Conservation (phyloP, 2,888 invertebrate genomes). For the Rhogogaster chlorosoma region DNA sequence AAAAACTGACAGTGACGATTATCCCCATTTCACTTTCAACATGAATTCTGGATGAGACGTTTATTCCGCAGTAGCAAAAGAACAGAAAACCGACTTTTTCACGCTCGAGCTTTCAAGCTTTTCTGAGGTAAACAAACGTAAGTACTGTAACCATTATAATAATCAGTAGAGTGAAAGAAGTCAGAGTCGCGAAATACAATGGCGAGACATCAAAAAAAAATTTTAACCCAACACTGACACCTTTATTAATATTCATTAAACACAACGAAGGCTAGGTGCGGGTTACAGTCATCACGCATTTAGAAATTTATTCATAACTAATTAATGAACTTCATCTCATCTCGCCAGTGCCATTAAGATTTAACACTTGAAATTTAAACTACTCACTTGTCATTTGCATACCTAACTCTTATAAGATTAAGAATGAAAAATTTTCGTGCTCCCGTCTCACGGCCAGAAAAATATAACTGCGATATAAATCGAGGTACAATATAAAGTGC, state of each 20-base stretch:
- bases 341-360: background rate
- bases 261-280: background rate
- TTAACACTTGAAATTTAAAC: conserved; percentile 12
- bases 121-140: background rate
- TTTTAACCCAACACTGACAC: background rate
- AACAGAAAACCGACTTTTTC: background rate
- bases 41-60: background rate
- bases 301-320: conserved; percentile 8
- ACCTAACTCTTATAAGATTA: background rate
- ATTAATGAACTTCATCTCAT: background rate
- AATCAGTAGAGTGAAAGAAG: background rate
- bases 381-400: background rate
- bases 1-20: background rate
- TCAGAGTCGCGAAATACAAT: background rate
- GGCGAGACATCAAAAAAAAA: background rate
- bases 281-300: background rate
- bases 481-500: background rate
- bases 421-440: background rate
- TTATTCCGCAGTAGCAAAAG: background rate
- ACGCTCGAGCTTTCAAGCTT: background rate
- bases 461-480: background rate
- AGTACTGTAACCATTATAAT: background rate
- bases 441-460: background rate
- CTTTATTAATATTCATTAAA: conserved; percentile 6
- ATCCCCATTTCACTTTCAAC: background rate